Evolutionary conservation across 2,113 vertebrate genomes (phyloP), one percentile per base, ranked within the genome.

Genomic region (Gymnarchus niloticus): DNA sequence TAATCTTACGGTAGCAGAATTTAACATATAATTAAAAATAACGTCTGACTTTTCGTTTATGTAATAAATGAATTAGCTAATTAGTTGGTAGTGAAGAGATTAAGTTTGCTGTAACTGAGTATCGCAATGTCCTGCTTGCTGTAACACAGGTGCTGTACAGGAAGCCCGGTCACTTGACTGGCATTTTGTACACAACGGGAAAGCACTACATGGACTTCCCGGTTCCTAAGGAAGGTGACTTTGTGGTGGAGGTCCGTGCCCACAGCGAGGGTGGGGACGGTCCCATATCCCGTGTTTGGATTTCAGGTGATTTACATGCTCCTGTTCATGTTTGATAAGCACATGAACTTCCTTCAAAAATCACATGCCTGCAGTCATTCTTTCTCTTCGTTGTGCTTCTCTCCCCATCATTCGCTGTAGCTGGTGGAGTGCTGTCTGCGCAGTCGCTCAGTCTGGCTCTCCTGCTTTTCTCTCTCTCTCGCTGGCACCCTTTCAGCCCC

Each of bases 191-290:
- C 92, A 95, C 96, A 83, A 99, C 98, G 19, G 96, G 97, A 25
- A 97, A 95, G 89, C 97, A 99, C 91, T 98, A 96, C 81, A 97
- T 99, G 91, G 96, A 98, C 85, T 94, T 99, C 85, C 97, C 98
- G 77, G 96, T 97, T 90, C 98, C 96, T 86, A 95, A 95, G 77
- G 91, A 96, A 0, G 97, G 97, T 48, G 96, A 99, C 91, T 99
- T 96, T 51, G 92, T 99, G 86, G 94, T 99, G 49, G 96, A 99
- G 91, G 96, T 99, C 51, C 95, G 98, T 19, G 97, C 97, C 21
- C 97, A 97, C 89, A 97, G 97, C 86, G 97, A 99, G 90, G 98
- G 98, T 73, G 98, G 98, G 89, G 98, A 99, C 85, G 98, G 98
- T 73, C 96, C 97, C 51, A 92, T 99, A 88, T 95, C 96, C 90